Evolutionary conservation across 53 echinoderm and acorn worm genomes (phyloP).

Genomic region (Patiria pectinifera): DNA sequence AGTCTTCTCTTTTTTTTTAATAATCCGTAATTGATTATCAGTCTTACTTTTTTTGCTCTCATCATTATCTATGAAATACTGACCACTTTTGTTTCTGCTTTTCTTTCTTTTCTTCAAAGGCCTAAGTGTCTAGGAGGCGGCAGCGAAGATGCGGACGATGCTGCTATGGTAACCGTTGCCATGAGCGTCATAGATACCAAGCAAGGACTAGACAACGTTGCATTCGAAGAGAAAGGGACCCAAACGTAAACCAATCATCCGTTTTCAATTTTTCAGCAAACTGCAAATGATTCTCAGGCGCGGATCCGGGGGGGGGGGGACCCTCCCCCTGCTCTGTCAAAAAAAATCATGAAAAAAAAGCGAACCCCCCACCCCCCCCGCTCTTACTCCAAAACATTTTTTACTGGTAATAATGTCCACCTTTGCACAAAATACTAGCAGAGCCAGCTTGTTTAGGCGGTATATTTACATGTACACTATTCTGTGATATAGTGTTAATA

Average conservation of each 20-base stretch:
- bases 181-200: neutral
- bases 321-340: no score
- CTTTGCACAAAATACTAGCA: no score
- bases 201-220: constrained; percentile 18
- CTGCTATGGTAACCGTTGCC: constrained; percentile 18
- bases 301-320: no score
- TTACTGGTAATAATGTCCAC: no score
- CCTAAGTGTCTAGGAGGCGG: constrained; percentile 39
- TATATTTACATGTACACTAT: no score
- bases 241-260: neutral
- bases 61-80: neutral
- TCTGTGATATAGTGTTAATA: no score
- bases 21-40: no score
- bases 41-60: neutral
- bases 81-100: neutral
- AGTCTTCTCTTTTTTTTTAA: neutral
- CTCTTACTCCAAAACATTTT: no score
- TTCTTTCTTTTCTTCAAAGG: neutral
- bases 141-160: neutral
- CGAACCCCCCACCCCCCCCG: no score
- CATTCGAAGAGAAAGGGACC: neutral
- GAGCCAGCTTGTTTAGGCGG: no score
- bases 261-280: neutral
- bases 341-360: no score
- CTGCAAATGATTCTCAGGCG: neutral